Evolutionary conservation across 2,888 invertebrate species (phyloP), one percentile per base, ranked within the genome.

Genomic region (Apocheima hispidaria): DNA sequence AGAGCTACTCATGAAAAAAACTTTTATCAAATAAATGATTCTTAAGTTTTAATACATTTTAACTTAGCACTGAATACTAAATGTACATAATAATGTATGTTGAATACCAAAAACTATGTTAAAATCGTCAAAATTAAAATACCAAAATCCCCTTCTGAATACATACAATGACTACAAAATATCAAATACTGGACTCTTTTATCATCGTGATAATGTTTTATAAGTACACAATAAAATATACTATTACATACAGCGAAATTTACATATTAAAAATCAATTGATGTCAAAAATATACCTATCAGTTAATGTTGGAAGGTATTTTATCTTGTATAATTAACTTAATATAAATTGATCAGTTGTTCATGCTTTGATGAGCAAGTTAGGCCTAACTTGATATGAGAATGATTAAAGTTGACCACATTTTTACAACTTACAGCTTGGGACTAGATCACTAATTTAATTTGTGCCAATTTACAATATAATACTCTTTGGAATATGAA

Each of bases 341-440:
- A 51, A 60, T 59, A 59, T 56, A 74, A 76, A 74, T 78, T 80
- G 75, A 75, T 71, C 63, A 46, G 65, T 69, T 63, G 60, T 58
- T 68, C 44, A 65, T 64, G 63, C 66, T 66, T 72, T 71, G 53
- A 67, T 76, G 75, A 77, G 70, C 71, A 73, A 73, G 63, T 81
- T 83, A 83, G 84, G 84, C 83, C 82, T 75, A 79, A 77, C 78
- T 79, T 83, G 78, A 72, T 73, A 72, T 68, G 65, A 68, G 20
- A 50, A 51, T 57, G 46, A 51, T 50, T 56, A 55, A 20, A 52
- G 33, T 30, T 26, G 26, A 52, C 52, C 46, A 40, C 28, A 21
- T 44, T 56, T 44, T 44, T 33, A 58, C 20, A 48, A 48, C 48
- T 5, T 26, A 36, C 10, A 20, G 40, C 21, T 30, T 21, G 36